Percentiles rank a stretch among this genome's conserved stretches.
phyloP scores from a whole-genome alignment of 1,140 invertebrate species.

The Phortica variegata region DNA sequence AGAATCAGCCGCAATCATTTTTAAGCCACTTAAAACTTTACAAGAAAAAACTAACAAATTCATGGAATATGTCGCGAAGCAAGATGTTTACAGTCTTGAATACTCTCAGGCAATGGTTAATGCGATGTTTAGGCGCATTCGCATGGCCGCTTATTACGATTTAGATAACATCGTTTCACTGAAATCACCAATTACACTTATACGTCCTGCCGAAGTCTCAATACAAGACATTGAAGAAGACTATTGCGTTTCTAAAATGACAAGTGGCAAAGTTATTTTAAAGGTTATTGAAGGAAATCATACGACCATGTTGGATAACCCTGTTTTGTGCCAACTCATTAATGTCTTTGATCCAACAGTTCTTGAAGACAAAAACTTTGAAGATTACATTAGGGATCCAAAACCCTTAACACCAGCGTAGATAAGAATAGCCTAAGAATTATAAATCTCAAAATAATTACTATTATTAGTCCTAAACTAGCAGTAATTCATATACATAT shows the following conservation, averaged over 20 bases:
- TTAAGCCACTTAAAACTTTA: constrained; percentile 36
- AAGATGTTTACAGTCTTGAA: constrained; percentile 59
- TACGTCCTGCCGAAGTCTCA: constrained; percentile 64
- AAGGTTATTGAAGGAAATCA: constrained; percentile 72
- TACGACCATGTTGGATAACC: constrained; percentile 67
- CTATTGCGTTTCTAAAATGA: constrained; percentile 65
- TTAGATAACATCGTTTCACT: constrained; percentile 45
- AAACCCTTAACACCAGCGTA: not conserved
- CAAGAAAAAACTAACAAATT: constrained; percentile 39
- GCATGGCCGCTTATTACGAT: constrained; percentile 61
- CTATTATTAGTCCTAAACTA: too few species aligned
- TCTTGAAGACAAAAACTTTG: constrained; percentile 47
- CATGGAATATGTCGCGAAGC: constrained; percentile 38
- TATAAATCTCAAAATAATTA: too few species aligned
- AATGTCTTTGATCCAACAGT: constrained; percentile 57
- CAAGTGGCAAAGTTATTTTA: constrained; percentile 59
- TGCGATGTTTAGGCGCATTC: constrained; percentile 62
- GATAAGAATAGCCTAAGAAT: too few species aligned
- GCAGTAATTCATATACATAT: too few species aligned
- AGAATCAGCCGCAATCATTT: constrained; percentile 57
- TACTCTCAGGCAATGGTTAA: constrained; percentile 58
- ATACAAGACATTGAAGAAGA: constrained; percentile 61
- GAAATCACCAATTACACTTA: constrained; percentile 64
- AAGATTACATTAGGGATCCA: constrained; percentile 37
- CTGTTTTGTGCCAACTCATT: constrained; percentile 64